Base-by-base conservation (phyloP, 2,113 vertebrate species). In the Pseudorhombus dupliciocellatus region DNA sequence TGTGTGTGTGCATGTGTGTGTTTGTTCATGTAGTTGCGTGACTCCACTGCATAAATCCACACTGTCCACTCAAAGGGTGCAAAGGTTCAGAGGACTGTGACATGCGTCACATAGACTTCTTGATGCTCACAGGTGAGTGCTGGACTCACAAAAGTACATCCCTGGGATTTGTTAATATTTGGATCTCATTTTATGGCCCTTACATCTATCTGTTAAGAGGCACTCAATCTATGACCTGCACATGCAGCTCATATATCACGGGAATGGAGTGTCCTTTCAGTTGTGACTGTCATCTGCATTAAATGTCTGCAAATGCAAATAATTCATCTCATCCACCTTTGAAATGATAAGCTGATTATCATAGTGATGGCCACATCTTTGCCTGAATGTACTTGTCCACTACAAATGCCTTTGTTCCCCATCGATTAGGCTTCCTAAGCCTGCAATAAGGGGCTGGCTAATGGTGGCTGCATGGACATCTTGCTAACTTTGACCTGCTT, bases 401-500 rank as follows among this genome's bases (percentile, higher is more conserved):
- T 46, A 73, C 50, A 63, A 56, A 84, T 54, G 71, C 14, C 69
- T 89, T 83, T 70, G 52, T 81, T 73, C 44, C 60, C 34, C 34
- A 85, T 88, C 25, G 75, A 85, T 89, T 81, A 50, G 67, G 31
- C 56, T 56, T 75, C 78, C 73, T 71, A 63, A 79, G 68, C 60
- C 73, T 66, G 58, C 66, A 73, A 40, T 83, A 81, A 84, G 64
- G 71, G 81, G 64, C 79, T 18, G 57, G 66, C 66, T 82, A 84
- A 88, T 85, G 85, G 84, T 70, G 67, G 80, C 70, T 75, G 81
- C 79, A 62, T 34, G 5, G 73, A 76, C 73, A 62, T 79, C 75
- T 80, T 66, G 70, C 56, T 85, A 86, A 83, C 84, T 81, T 76
- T 84, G 76, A 86, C 73, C 76, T 70, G 74, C 55, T 79, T 82